Base-by-base conservation (phyloP, 2,113 vertebrate species). In the Picathartes gymnocephalus region DNA sequence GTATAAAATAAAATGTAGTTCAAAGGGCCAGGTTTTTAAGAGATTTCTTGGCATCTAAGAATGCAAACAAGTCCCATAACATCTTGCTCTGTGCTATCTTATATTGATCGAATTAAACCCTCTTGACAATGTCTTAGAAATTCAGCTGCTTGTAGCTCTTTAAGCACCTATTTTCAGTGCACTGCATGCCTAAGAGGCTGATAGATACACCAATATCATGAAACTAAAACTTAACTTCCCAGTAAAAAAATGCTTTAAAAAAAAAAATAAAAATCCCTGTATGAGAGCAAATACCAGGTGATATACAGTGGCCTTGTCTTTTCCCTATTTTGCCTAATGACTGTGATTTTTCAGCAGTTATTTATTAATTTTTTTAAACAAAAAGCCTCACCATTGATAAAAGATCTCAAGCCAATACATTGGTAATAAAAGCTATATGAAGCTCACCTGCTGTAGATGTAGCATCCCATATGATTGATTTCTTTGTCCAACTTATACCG, bases 381-480 rank as follows among this genome's bases (percentile, higher is more conserved):
- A 61, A 69, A 66, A 33, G 2, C 6, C 91, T 98, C 97, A 97
- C 79, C 80, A 97, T 50, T 93, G 94, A 95, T 78, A 86, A 97
- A 97, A 98, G 92, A 93, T 93, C 94, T 96, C 93, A 64, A 89
- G 53, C 72, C 83, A 42, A 58, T 51, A 74, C 68, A 92, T 96
- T 54, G n/a, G 23, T 74, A 97, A 30, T 12, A 60, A 71, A 81
- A 78, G 15, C 39, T 20, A 8, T 35, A 60, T 0, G 2, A 85
- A 74, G 61, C 95, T 98, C 98, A 99, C 99, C 98, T 99, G 98
- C 97, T 98, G 78, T 99, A 99, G 90, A 99, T n/a, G 83, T 98
- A 95, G 89, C 99, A 99, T 9, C 95, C 97, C 62, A 86, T 98
- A 81, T 97, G 98, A 97, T 99, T 99, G 95, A 99, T 98, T 97